Base-by-base conservation (phyloP, 1,140 invertebrate species). In the Centruroides sculpturatus region DNA sequence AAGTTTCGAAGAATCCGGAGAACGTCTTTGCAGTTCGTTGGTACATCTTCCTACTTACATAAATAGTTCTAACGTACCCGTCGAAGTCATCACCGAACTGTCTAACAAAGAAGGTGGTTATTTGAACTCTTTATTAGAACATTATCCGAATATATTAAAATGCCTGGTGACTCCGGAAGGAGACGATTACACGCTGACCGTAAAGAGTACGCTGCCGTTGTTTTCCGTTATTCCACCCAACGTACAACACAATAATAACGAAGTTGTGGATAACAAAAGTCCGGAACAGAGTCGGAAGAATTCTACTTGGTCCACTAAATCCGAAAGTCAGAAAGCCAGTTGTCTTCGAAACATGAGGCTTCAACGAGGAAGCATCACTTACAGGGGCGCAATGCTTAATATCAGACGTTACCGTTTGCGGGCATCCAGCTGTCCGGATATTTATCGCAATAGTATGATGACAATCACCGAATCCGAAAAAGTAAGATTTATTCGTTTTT, bases 401-500 rank as follows among this genome's bases (percentile, higher is more conserved):
- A 82, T 86, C 57, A 82, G 59, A 35, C 80, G 84, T 59, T 92
- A 92, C 72, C 79, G 85, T 55, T 74, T 92, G 59, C 80, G 87
- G 54, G 88, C 89, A 8, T 91, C 87, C 0, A 91, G 88, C 23
- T 92, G 88, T 73, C 89, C 89, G 1, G 84, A 92, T 74, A 92
- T 93, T 69, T 91, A 89, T 71, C 81, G 85, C 66, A 91, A 91
- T 70, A 91, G 88, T 1, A 91, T 91, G 83, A 86, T 85, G 9
- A 89, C 87, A 1, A 81, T 91, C 34, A 82, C 83, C 41, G 83
- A 85, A 69, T 81, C 86, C 68, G 82, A 83, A 70, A 67, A 69
- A 59, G 64, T 66, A 35, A 47, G 57, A 47, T 46, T 59, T 68
- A 41, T 41, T 41, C 5, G 3, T 41, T 6, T 41, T 41, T 41